A percentile compares a stretch with the other conserved stretches of the same genome.
Conservation (phyloP, 2,113 vertebrate species). For the Sphaerodactylus townsendi region DNA sequence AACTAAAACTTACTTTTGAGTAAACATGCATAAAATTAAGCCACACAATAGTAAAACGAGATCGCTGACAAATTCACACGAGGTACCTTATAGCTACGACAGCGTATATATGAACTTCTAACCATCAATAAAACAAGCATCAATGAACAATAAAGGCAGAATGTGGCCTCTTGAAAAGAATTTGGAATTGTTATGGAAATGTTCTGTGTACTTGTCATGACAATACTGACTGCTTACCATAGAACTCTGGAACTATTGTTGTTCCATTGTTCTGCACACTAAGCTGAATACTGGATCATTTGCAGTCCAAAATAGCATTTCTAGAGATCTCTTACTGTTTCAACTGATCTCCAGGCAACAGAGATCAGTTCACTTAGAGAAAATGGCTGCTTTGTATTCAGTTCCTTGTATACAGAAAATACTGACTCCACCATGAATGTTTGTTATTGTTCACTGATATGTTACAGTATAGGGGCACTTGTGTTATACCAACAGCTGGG, state of each 20-base stretch:
- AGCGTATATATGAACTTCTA: background rate
- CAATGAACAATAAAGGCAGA: background rate
- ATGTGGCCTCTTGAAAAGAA: slow-evolving; percentile 18
- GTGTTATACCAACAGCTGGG: no score
- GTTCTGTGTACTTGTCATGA: slow-evolving; percentile 43
- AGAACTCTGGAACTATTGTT: background rate
- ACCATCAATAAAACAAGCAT: background rate
- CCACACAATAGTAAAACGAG: background rate
- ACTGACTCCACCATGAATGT: no score
- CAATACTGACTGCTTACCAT: slow-evolving; percentile 5
- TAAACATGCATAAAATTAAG: background rate
- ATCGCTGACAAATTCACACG: background rate
- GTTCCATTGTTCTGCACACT: background rate
- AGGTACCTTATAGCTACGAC: background rate
- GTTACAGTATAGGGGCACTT: no score
- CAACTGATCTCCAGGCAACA: no score
- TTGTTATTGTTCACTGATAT: no score
- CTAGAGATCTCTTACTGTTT: no score
- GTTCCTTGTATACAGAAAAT: no score
- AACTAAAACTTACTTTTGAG: background rate
- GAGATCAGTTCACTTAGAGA: no score
- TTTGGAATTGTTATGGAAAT: slow-evolving; percentile 32
- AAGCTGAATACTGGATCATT: background rate
- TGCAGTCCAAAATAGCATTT: background rate
- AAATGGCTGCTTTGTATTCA: no score